Evolutionary conservation across 2,888 invertebrate genomes (phyloP), one percentile per base, ranked within the genome.

Genomic region (Geotrupes spiniger): DNA sequence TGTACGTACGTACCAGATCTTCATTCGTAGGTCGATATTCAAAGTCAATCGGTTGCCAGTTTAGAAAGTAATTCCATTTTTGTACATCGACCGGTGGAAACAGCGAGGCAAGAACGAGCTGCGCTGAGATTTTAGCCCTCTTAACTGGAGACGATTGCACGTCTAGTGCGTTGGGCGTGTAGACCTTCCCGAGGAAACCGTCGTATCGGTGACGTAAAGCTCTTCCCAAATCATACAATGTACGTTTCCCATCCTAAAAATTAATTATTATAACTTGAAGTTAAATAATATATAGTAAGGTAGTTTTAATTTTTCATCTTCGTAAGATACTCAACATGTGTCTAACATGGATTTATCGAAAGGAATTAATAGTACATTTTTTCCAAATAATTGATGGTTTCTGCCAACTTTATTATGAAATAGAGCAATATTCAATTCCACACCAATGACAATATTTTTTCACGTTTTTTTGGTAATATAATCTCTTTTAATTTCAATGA

Each of bases 41-140:
- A 8, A 43, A 46, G 25, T 42, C 46, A 11, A 51, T 28, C 8
- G 51, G 51, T 46, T 51, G 51, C 51, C 51, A 51, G 26, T 41
- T 28, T 9, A 51, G 31, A 10, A 15, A 8, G 12, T 28, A 10
- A 9, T 46, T 39, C 51, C 51, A 51, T 51, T 74, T 71, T 65
- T 78, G 75, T 10, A 71, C 60, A 4, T 74, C 74, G 28, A 69
- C 72, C 0, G 83, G 83, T 43, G 80, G 81, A 71, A 80, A 85
- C 44, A 87, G 65, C 9, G 82, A 84, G 12, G 85, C 82, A 50
- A 85, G 69, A 36, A 83, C 77, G 17, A 80, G 73, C 58, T 80
- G 75, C 27, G 83, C 80, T 31, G 84, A 82, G 80, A 84, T 85
- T 63, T 84, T 76, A 2, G 87, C 83, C 37, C 88, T 76, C 60